Base-by-base conservation (phyloP, 2,113 vertebrate species). In the Otolemur garnettii region DNA sequence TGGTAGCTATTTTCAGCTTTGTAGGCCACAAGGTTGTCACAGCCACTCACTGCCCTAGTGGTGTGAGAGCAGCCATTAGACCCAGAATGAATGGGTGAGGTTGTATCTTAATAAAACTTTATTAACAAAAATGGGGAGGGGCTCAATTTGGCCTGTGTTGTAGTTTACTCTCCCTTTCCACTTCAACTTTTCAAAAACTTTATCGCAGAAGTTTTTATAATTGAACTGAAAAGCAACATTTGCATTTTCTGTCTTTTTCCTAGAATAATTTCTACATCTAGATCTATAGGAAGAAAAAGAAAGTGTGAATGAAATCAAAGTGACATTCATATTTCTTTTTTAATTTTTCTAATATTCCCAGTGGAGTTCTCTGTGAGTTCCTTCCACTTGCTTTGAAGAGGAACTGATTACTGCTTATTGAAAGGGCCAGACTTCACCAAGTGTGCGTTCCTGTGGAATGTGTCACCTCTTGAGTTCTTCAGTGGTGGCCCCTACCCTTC, bases 391-490 rank as follows among this genome's bases (percentile, higher is more conserved):
- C 55, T 77, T 88, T 38, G 33, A 72, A 50, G 13, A 50, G 13
- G 57, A 81, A 11, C 19, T 75, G n/a, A 83, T 33, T 53, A 28
- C n/a, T 69, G 57, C 75, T 95, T 74, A 24, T 50, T 62, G 21
- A 57, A 17, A 8, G 28, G 24, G 35, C 30, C 68, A 55, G 30
- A 45, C 42, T 88, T 75, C n/a, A 45, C n/a, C 50, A 91, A 86
- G 75, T 59, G 19, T 28, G 38, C 17, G 30, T 45, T 33, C 57
- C 79, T 53, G 24, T 72, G 87, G 90, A 96, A 97, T 93, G 50
- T 96, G 66, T 96, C 93, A 91, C 75, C 21, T 89, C 82, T 59
- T 78, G 28, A 60, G 45, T 80, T 93, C 72, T 84, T 89, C 83
- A 21, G 0, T 93, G 74, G 91, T 94, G 89, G 82, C 33, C 88